These are phyloP conservation scores for Trypoxylus dichotomus DNA, from an alignment of 1,140 invertebrate species.

Conservation along the genomic window DNA sequence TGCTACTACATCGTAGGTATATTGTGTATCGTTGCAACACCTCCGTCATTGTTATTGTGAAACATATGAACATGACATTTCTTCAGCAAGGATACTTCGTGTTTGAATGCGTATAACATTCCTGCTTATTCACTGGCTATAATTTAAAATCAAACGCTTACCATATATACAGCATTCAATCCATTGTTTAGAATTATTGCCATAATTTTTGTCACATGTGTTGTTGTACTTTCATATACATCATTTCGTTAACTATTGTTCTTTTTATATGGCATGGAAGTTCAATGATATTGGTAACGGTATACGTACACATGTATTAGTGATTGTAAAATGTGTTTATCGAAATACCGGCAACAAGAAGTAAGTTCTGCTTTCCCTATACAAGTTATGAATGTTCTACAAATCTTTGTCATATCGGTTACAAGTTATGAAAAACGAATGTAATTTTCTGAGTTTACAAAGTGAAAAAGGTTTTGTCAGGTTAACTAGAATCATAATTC, in stretches of 20 bases:
- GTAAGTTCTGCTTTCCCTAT: no score
- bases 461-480: no score
- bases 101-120: not conserved
- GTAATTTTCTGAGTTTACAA: no score
- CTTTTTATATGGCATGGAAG: not conserved
- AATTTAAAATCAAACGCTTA: constrained; percentile 2
- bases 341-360: no score
- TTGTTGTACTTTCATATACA: not conserved
- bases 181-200: constrained; percentile 15
- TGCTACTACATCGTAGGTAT: not conserved
- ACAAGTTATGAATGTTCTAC: no score
- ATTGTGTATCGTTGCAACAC: not conserved
- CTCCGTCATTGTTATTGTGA: not conserved
- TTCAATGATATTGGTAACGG: not conserved
- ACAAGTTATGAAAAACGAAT: no score
- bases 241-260: not conserved
- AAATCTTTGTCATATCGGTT: no score
- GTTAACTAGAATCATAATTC: no score
- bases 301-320: no score
- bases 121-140: constrained; percentile 14
- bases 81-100: not conserved
- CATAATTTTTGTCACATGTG: constrained; percentile 10
- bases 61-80: constrained; percentile 12
- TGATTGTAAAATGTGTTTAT: no score
- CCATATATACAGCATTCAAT: not conserved